Evolutionary conservation across 2,888 invertebrate species (phyloP), one percentile per base, ranked within the genome.

Genomic region (Ariolimax columbianus): DNA sequence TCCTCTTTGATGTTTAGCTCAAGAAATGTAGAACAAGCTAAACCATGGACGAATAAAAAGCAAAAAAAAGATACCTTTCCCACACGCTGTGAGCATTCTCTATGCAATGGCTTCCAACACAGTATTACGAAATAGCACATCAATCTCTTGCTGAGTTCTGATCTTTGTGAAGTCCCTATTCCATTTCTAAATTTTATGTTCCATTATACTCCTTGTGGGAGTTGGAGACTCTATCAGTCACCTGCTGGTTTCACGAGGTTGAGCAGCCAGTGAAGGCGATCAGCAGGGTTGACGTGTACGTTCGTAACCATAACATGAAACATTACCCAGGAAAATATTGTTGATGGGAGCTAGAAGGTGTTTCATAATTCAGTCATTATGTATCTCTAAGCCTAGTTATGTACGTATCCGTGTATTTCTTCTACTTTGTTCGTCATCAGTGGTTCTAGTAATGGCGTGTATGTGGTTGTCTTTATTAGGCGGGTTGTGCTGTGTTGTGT

Each of bases 171-270:
- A 66, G n/a, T 78, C 78, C 40, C 36, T 33, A 17, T 40, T 43
- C 36, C 66, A 38, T 30, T 43, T 33, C 47, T 17, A 33, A 43
- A 43, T 33, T 17, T 66, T 43, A 30, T 40, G 38, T 79, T 68
- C 30, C 47, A 68, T 68, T 79, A 66, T 19, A 19, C 23, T 26
- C 68, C 17, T 38, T 36, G n/a, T 30, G n/a, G 66, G 51, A 19
- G 75, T 33, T 23, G 33, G 33, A 51, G 75, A 75, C 75, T 36
- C 75, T 33, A 75, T 75, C 19, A 75, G 51, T 17, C 75, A 75
- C 75, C 75, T 51, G 30, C 75, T 51, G 75, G 26, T n/a, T 30
- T 51, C 9, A 33, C 33, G 47, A 51, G 51, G n/a, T 33, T 51
- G 75, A 75, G 47, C 30, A 19, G 14, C 51, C 14, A 6, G 1